phyloP scores from a whole-genome alignment of 2,113 vertebrate genomes.

The Corythoichthys haematopterus region DNA sequence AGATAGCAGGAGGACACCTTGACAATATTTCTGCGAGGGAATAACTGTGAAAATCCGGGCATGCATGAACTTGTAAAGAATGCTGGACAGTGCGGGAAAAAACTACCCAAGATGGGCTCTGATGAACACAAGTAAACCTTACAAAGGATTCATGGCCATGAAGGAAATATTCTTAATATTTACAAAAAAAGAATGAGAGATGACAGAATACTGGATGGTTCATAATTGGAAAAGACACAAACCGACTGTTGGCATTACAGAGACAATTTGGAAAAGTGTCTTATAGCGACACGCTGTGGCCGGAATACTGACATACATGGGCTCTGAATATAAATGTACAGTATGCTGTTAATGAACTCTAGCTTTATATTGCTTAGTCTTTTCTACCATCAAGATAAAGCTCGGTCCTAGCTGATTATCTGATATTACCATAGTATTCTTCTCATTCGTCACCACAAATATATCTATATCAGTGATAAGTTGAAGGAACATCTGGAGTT shows the following conservation, averaged over 20 bases:
- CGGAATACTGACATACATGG: slow-evolving; percentile 72
- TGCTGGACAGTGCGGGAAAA: slow-evolving; percentile 24
- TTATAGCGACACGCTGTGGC: slow-evolving; percentile 75
- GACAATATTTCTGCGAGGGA: slow-evolving; percentile 64
- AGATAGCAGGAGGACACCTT: slow-evolving; percentile 51
- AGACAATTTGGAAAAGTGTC: slow-evolving; percentile 68
- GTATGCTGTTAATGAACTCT: slow-evolving; percentile 72
- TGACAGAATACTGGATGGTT: slow-evolving; percentile 36
- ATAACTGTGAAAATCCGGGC: slow-evolving; percentile 63
- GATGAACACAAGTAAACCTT: slow-evolving; percentile 57
- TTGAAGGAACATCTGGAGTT: slow-evolving; percentile 74
- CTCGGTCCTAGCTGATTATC: slow-evolving; percentile 73
- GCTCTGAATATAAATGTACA: slow-evolving; percentile 74
- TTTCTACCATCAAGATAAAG: slow-evolving; percentile 77
- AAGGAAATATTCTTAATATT: slow-evolving; percentile 56
- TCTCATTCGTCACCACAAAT: slow-evolving; percentile 74
- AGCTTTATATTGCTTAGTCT: slow-evolving; percentile 78
- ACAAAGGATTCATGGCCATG: slow-evolving; percentile 67
- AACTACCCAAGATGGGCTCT: slow-evolving; percentile 48
- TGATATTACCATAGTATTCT: slow-evolving; percentile 75
- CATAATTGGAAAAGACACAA: slow-evolving; percentile 59
- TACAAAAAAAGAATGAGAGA: slow-evolving; percentile 47
- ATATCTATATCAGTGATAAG: slow-evolving; percentile 68
- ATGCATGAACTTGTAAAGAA: slow-evolving; percentile 48
- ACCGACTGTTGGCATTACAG: slow-evolving; percentile 50